A percentile compares a stretch with the other conserved stretches of the same genome.
Conservation (phyloP, 2,888 invertebrate species). For the Xanthorhoe spadicearia region DNA sequence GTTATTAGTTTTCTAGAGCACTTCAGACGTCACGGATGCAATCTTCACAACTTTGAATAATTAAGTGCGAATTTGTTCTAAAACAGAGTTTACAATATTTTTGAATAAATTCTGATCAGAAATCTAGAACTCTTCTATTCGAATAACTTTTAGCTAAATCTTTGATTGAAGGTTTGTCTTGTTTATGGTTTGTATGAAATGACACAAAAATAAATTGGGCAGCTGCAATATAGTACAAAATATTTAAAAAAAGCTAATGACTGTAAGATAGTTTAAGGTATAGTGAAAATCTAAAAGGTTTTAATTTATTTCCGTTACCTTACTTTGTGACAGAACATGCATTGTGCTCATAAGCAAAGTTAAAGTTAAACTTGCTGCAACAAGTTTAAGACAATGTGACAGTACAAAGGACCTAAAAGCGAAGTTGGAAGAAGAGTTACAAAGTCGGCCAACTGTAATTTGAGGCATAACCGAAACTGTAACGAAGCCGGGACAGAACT, state of each 20-base stretch:
- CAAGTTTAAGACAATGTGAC: conserved; percentile 45
- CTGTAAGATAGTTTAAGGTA: not conserved
- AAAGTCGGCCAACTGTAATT: conserved; percentile 47
- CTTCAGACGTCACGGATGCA: conserved; percentile 23
- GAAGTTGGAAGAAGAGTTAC: conserved; percentile 58
- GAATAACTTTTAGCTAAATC: not conserved
- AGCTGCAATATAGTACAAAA: too few relatives aligned
- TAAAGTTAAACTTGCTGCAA: conserved; percentile 40
- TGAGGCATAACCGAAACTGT: conserved; percentile 45
- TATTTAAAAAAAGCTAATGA: too few relatives aligned
- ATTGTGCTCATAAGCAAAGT: conserved; percentile 37
- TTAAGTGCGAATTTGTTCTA: not conserved
- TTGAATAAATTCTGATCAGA: not conserved
- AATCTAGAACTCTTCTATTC: not conserved
- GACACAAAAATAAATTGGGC: too few relatives aligned
- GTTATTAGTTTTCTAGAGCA: conserved; percentile 36
- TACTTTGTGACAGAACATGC: conserved; percentile 6
- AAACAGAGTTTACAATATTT: not conserved
- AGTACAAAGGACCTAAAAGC: conserved; percentile 55
- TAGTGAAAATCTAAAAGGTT: not conserved
- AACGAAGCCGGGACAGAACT: conserved; percentile 30
- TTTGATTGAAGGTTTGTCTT: too few relatives aligned
- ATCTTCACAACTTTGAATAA: conserved; percentile 15
- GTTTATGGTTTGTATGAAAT: too few relatives aligned
- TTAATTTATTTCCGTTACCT: not conserved